A percentile compares a stretch with the other conserved stretches of the same genome.
Conservation (phyloP, 53 echinoderm and acorn worm genomes). For the Apostichopus leukothele region DNA sequence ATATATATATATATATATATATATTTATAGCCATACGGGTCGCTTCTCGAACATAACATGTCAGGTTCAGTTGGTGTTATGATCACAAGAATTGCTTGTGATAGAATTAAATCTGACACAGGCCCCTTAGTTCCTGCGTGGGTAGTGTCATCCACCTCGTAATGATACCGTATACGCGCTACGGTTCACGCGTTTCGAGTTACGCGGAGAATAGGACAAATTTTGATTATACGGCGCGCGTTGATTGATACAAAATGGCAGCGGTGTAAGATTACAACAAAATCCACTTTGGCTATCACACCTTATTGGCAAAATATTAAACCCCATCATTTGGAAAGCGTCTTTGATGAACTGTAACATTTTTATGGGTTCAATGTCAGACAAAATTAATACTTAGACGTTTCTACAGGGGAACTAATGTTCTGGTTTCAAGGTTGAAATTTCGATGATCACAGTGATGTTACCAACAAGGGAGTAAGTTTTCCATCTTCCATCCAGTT, state of each 20-base stretch:
- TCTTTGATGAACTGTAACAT: slow-evolving; percentile 33
- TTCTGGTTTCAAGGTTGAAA: slow-evolving; percentile 1
- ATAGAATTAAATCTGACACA: slow-evolving; percentile 26
- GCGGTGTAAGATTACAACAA: slow-evolving; percentile 23
- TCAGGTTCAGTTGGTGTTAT: slow-evolving; percentile 11
- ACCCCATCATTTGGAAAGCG: slow-evolving; percentile 29
- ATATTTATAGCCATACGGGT: slow-evolving; percentile 6
- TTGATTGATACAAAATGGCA: slow-evolving; percentile 48
- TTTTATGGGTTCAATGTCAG: slow-evolving; percentile 37
- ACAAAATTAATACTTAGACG: neutral
- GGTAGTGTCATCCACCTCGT: slow-evolving; percentile 33
- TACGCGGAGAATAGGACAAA: slow-evolving; percentile 9
- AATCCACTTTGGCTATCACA: slow-evolving; percentile 41
- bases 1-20: no score
- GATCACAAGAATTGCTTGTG: neutral
- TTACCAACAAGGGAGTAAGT: neutral
- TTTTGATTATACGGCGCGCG: slow-evolving; percentile 41
- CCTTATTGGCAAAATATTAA: slow-evolving; percentile 43
- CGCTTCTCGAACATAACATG: slow-evolving; percentile 7
- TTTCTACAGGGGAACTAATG: slow-evolving; percentile 6
- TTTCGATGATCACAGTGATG: neutral
- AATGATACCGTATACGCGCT: slow-evolving; percentile 33
- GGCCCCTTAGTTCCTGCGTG: slow-evolving; percentile 18
- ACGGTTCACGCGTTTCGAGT: slow-evolving; percentile 35
- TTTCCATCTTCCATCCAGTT: neutral